Conservation (phyloP, 2,797 vertebrate genomes). For the Garrulus glandarius region DNA sequence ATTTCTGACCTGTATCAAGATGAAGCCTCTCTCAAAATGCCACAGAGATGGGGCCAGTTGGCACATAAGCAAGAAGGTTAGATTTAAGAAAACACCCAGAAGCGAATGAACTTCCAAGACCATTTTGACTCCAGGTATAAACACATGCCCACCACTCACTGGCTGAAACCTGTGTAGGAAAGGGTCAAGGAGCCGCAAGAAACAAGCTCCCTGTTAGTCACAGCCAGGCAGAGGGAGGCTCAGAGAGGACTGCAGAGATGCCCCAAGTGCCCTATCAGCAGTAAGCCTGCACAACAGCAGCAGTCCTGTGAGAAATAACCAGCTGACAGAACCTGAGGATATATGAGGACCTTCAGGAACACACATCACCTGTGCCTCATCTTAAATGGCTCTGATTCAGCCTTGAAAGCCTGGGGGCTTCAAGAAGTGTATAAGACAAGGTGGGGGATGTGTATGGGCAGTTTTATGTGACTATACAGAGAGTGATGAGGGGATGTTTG, state of each 20-base stretch:
- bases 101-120: background rate
- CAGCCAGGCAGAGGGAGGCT: background rate
- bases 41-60: background rate
- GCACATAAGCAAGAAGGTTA: background rate
- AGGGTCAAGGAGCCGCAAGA: background rate
- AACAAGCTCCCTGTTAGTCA: background rate
- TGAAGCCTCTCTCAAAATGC: background rate
- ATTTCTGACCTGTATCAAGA: background rate
- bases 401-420: background rate
- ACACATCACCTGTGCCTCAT: constrained; percentile 13
- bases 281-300: background rate
- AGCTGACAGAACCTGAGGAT: constrained; percentile 27
- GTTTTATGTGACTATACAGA: background rate
- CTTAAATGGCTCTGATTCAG: background rate
- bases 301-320: constrained; percentile 31
- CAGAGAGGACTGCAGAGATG: background rate
- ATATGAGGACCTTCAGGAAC: background rate
- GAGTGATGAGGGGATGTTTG: background rate
- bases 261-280: background rate
- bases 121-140: background rate
- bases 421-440: background rate
- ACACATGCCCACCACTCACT: background rate
- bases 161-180: background rate
- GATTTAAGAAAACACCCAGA: background rate
- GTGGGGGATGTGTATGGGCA: background rate